These are phyloP conservation scores for Polyploca ridens DNA, from an alignment of 2,888 invertebrate species.

Conservation along the genomic window DNA sequence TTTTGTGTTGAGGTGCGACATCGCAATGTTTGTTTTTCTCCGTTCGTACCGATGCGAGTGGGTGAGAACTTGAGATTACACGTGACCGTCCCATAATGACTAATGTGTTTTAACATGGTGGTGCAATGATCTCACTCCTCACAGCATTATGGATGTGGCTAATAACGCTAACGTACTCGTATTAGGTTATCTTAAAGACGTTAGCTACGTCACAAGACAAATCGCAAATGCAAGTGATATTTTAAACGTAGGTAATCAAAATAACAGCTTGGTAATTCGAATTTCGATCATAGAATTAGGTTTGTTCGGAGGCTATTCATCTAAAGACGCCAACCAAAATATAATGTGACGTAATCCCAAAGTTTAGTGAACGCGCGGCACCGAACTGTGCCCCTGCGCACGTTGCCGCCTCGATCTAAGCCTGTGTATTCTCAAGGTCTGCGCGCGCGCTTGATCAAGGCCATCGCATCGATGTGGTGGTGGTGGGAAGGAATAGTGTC, in stretches of 20 bases:
- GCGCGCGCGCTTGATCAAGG: conserved; percentile 69
- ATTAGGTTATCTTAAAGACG: not conserved
- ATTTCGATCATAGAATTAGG: conserved; percentile 60
- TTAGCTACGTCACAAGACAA: not conserved
- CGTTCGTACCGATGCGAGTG: conserved; percentile 40
- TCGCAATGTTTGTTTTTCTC: conserved; percentile 51
- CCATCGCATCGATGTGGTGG: conserved; percentile 42
- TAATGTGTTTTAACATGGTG: conserved; percentile 56
- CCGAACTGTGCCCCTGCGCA: conserved; percentile 58
- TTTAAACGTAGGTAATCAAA: conserved; percentile 30
- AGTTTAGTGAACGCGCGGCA: conserved; percentile 79
- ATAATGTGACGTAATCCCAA: conserved; percentile 74
- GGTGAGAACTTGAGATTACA: conserved; percentile 51
- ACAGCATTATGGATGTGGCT: conserved; percentile 22
- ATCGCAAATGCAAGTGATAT: conserved; percentile 19
- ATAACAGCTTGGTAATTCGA: conserved; percentile 45
- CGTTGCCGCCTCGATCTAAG: conserved; percentile 51
- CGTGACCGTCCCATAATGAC: conserved; percentile 47
- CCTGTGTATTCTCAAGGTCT: conserved; percentile 71
- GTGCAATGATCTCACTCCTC: conserved; percentile 59
- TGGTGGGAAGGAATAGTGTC: conserved; percentile 54
- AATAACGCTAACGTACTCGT: conserved; percentile 30
- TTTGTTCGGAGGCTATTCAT: conserved; percentile 64
- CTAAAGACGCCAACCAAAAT: conserved; percentile 65
- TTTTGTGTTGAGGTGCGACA: conserved; percentile 46